Percentiles rank a stretch among this genome's conserved stretches.
These are phyloP conservation scores for Dasyornis broadbenti DNA, from an alignment of 2,113 vertebrate species.

Conservation along the genomic window DNA sequence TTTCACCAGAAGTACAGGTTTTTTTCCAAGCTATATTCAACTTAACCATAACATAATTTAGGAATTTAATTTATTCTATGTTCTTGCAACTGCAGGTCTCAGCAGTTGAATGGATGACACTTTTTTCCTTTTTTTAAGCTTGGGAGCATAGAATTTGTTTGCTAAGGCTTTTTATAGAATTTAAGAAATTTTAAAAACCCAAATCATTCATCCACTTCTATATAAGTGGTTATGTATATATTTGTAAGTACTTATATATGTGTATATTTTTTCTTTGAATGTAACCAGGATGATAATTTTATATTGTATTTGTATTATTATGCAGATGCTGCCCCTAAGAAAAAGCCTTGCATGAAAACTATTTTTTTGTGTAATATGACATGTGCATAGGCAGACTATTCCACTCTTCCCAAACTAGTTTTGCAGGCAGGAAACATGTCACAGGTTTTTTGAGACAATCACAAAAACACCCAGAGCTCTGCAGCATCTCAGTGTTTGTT, in stretches of 20 bases:
- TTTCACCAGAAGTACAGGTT: conserved; percentile 19
- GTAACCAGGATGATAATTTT: not conserved
- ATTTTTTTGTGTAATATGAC: not conserved
- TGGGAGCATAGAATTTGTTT: not conserved
- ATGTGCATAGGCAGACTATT: not conserved
- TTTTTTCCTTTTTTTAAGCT: not conserved
- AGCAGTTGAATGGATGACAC: not conserved
- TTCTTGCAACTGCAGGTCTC: not conserved
- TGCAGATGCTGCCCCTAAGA: not conserved
- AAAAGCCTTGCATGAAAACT: not conserved
- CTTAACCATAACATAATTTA: conserved; percentile 10
- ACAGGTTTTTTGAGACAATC: not conserved
- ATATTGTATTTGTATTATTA: not conserved
- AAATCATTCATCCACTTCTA: not conserved
- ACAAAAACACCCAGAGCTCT: not conserved
- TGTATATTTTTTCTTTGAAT: not conserved
- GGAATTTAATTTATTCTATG: conserved; percentile 36
- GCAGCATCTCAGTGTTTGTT: not conserved
- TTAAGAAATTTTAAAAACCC: not conserved
- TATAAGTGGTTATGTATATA: not conserved
- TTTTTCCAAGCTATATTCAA: conserved; percentile 32
- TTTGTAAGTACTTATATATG: not conserved
- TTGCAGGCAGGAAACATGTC: not conserved
- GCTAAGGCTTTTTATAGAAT: not conserved
- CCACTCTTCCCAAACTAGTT: not conserved